Conservation (phyloP, 2,113 vertebrate genomes). For the Eclectus roratus region DNA sequence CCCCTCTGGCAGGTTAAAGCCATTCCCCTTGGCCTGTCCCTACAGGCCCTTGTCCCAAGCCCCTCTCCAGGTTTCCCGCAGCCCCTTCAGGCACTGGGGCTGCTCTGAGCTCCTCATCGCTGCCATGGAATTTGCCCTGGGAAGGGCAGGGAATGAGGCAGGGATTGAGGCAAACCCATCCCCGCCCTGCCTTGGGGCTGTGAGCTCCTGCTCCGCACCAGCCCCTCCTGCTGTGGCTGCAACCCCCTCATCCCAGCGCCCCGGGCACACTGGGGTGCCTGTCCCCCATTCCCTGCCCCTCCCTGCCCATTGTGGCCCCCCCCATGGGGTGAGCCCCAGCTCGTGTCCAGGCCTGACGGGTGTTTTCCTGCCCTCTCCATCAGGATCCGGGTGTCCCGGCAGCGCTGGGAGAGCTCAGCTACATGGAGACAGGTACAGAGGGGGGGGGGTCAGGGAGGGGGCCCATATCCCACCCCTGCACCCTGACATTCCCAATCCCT, state of each 20-base stretch:
- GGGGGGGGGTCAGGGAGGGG: not conserved
- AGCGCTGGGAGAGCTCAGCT: not conserved
- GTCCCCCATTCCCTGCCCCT: not conserved
- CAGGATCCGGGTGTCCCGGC: not conserved
- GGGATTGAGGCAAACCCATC: not conserved
- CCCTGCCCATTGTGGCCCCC: not conserved
- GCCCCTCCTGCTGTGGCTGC: not conserved
- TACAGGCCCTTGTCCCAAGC: no score
- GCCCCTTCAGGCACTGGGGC: no score
- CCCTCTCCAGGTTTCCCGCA: no score
- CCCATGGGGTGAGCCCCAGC: fast-evolving
- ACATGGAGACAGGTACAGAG: not conserved
- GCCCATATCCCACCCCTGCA: no score
- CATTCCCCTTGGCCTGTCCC: no score
- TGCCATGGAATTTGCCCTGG: no score
- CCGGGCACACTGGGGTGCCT: not conserved
- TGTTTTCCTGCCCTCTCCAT: not conserved
- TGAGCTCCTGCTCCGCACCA: not conserved
- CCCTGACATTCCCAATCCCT: fast-evolving
- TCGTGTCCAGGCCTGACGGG: fast-evolving
- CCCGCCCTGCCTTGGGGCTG: not conserved
- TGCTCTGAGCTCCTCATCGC: no score
- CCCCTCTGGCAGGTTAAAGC: no score
- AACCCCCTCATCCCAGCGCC: not conserved
- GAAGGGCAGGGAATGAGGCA: no score